Evolutionary conservation across 23 tunicate species (phyloP), one percentile per base, ranked within the genome.

Genomic region (Trididemnum miniatum): DNA sequence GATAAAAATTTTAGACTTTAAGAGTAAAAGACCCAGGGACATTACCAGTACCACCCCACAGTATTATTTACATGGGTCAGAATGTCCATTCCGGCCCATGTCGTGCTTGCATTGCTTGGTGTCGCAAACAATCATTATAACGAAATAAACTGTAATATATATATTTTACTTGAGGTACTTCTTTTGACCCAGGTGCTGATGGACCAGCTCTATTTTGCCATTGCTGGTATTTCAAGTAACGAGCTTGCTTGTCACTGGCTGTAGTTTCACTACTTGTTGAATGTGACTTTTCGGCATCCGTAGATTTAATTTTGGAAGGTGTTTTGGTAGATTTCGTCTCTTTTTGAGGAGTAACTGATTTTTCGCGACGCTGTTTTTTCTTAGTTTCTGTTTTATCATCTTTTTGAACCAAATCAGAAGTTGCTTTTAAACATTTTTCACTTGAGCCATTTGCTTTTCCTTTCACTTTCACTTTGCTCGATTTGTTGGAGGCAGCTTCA

Each of bases 191-290:
- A 51, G 97, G 92, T 0, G 88, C 88, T 51, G 82, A 76, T 1
- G 97, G 89, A n/a, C 97, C 97, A 5, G 84, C 81, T 9, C 92
- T 72, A 76, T 87, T 90, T 80, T 90, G 96, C 96, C 96, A 90
- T 27, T 90, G 86, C 71, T 81, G 77, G 50, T 72, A 90, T 90
- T 90, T 85, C 73, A 85, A 34, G 62, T 57, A 90, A 26, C 86
- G 73, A 52, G 80, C 86, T 51, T 90, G 82, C 65, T 90, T 90
- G 0, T 87, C 79, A 78, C 87, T 83, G 35, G 54, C 35, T 34
- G 66, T 3, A 51, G 27, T 38, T 51, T 35, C n/a, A n/a, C n/a
- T n/a, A n/a, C n/a, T n/a, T n/a, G n/a, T n/a, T n/a, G n/a, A n/a
- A n/a, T n/a, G n/a, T n/a, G n/a, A n/a, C n/a, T n/a, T n/a, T n/a